phyloP scores from a whole-genome alignment of 2,888 invertebrate species.

The Phragmatobia fuliginosa region DNA sequence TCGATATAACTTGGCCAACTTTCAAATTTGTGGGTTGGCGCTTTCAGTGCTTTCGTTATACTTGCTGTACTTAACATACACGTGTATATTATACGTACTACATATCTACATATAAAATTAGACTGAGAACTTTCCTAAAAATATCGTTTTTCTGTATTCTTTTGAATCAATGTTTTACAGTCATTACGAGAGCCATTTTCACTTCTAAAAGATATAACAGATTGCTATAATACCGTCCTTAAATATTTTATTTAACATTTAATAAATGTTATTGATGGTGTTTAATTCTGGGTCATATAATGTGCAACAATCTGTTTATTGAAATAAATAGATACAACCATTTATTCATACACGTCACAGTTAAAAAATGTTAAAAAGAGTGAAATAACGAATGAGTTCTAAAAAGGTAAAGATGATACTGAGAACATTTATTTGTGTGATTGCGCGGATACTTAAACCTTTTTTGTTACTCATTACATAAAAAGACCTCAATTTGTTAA shows the following conservation, averaged over 20 bases:
- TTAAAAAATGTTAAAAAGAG: background rate
- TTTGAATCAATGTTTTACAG: too few relatives aligned
- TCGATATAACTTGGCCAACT: constrained; percentile 80
- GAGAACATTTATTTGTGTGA: background rate
- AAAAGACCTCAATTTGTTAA: constrained; percentile 39
- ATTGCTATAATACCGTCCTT: background rate
- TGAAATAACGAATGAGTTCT: background rate
- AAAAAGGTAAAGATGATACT: background rate
- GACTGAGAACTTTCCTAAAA: background rate
- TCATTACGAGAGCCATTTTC: background rate
- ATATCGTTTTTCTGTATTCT: background rate
- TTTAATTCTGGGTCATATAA: background rate
- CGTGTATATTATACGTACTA: constrained; percentile 40
- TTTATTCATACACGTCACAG: background rate
- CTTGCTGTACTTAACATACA: constrained; percentile 41
- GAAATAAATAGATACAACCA: background rate
- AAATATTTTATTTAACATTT: background rate
- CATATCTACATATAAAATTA: background rate
- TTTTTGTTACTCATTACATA: constrained; percentile 5
- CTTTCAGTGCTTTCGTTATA: constrained; percentile 61
- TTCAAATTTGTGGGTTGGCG: constrained; percentile 83
- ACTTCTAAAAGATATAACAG: background rate
- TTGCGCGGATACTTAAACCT: background rate
- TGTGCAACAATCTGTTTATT: background rate
- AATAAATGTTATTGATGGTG: background rate